phyloP scores from a whole-genome alignment of 2,888 invertebrate species.

The Biston stratarius region DNA sequence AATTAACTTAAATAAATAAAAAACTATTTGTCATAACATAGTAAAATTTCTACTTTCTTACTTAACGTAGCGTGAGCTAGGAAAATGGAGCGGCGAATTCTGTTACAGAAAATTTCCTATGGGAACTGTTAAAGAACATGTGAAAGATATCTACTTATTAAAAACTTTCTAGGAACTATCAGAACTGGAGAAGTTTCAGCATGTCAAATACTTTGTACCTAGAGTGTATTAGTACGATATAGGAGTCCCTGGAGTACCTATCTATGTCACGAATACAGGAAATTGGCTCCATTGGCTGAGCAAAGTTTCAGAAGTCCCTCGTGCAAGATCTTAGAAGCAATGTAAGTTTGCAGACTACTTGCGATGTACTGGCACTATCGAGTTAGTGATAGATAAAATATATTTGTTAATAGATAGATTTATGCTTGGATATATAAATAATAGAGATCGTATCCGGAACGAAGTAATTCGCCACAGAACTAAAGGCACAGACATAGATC shows the following conservation, averaged over 20 bases:
- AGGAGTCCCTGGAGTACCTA: slow-evolving; percentile 55
- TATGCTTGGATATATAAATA: too few relatives aligned
- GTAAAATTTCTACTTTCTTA: slow-evolving; percentile 15
- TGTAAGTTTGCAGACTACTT: slow-evolving; percentile 65
- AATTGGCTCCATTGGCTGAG: slow-evolving; percentile 69
- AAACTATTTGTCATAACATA: slow-evolving; percentile 5
- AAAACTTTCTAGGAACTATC: slow-evolving; percentile 32
- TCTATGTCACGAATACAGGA: slow-evolving; percentile 69
- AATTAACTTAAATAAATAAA: background rate
- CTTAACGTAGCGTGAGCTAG: slow-evolving; percentile 6
- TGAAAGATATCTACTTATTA: slow-evolving; percentile 24
- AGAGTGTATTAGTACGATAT: slow-evolving; percentile 61
- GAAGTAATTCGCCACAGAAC: too few relatives aligned
- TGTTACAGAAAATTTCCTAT: slow-evolving; percentile 41
- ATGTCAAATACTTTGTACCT: slow-evolving; percentile 49
- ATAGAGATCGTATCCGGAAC: too few relatives aligned
- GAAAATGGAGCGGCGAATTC: slow-evolving; percentile 22
- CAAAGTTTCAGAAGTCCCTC: slow-evolving; percentile 65
- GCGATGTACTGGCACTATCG: slow-evolving; percentile 12
- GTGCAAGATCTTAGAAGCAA: slow-evolving; percentile 58
- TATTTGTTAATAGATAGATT: too few relatives aligned
- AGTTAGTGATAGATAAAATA: too few relatives aligned
- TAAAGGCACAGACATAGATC: too few relatives aligned
- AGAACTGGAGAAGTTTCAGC: slow-evolving; percentile 26
- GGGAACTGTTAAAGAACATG: slow-evolving; percentile 41